Percentiles rank a stretch among this genome's conserved stretches.
These are phyloP conservation scores for Helicolenus hilgendorfi DNA, from an alignment of 2,797 vertebrate species.

Conservation along the genomic window DNA sequence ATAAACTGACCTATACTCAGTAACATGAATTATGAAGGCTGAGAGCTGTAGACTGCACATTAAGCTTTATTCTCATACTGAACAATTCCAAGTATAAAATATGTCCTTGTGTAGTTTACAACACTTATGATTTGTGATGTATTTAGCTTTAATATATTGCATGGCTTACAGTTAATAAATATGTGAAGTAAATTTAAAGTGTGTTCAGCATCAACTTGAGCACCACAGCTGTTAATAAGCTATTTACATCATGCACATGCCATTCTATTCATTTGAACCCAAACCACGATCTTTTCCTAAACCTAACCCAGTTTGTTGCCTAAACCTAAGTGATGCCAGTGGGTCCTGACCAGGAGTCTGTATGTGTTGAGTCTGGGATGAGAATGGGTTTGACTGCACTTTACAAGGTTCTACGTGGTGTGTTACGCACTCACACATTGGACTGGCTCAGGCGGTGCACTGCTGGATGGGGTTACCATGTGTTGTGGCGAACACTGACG, in stretches of 20 bases:
- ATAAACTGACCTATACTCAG: neutral
- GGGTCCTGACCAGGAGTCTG: too few species aligned
- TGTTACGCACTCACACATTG: neutral
- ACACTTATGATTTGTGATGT: neutral
- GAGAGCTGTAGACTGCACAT: neutral
- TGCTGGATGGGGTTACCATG: neutral
- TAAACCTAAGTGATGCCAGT: too few species aligned
- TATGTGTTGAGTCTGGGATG: too few species aligned
- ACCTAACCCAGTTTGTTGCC: too few species aligned
- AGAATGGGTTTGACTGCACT: neutral
- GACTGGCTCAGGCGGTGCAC: neutral
- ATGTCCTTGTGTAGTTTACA: neutral
- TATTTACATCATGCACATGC: neutral
- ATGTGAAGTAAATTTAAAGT: neutral
- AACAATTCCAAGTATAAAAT: neutral
- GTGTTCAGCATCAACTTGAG: neutral
- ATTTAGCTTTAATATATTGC: neutral
- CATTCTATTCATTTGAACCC: too few species aligned
- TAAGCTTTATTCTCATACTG: neutral
- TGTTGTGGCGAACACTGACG: neutral
- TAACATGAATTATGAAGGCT: neutral
- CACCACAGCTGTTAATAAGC: neutral
- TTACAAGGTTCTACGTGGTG: neutral
- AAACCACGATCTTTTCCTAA: too few species aligned
- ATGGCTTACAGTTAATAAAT: neutral